Conservation (phyloP, 2,888 invertebrate species). For the Acleris cristana region DNA sequence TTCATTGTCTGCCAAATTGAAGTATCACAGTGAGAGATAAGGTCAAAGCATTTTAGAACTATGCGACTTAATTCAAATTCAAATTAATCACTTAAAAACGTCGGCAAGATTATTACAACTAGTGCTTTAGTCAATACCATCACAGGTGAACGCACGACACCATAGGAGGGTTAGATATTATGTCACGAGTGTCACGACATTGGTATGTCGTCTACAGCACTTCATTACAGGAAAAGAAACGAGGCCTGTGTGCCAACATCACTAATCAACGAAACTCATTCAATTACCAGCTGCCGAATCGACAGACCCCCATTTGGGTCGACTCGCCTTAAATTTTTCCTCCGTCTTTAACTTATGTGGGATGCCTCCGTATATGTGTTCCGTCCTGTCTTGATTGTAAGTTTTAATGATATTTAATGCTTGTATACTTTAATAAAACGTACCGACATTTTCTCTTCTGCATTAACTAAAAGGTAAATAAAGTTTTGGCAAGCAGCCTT, state of each 20-base stretch:
- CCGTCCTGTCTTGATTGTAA: too few relatives aligned
- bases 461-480: conserved; percentile 14
- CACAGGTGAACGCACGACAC: too few relatives aligned
- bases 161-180: background rate
- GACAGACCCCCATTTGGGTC: conserved; percentile 42
- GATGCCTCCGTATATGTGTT: background rate
- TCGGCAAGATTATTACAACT: too few relatives aligned
- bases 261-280: conserved; percentile 48
- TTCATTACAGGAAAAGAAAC: conserved; percentile 16
- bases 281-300: conserved; percentile 47
- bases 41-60: too few relatives aligned
- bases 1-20: too few relatives aligned
- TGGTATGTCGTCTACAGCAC: conserved; percentile 1
- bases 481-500: conserved; percentile 28
- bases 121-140: too few relatives aligned
- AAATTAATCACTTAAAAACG: too few relatives aligned
- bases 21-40: too few relatives aligned
- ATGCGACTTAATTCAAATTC: too few relatives aligned
- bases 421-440: background rate
- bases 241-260: conserved; percentile 34
- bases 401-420: too few relatives aligned
- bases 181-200: background rate
- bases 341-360: background rate
- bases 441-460: background rate
- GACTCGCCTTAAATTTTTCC: conserved; percentile 13